A percentile compares a stretch with the other conserved stretches of the same genome.
Evolutionary conservation across 1,140 invertebrate species (phyloP).

Genomic region (Chironomus tepperi): DNA sequence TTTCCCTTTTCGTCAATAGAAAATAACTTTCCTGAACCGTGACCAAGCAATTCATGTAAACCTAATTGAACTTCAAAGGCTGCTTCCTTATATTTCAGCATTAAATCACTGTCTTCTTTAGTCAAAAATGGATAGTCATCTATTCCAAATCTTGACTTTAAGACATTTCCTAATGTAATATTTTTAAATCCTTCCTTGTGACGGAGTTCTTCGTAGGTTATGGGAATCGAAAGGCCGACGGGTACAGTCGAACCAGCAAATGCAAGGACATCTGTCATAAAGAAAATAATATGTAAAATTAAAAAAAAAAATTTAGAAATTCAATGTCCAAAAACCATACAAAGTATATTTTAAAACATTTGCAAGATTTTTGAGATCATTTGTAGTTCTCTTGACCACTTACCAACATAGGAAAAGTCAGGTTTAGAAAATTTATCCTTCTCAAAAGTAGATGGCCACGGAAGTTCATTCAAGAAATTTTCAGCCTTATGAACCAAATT

Average conservation of each 20-base stretch:
- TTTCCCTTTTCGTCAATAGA: constrained; percentile 59
- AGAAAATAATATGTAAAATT: neutral
- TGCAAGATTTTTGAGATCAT: no score
- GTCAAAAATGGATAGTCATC: constrained; percentile 70
- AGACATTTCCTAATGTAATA: constrained; percentile 89
- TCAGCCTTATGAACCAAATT: constrained; percentile 73
- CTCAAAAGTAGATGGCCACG: constrained; percentile 82
- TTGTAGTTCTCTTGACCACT: neutral
- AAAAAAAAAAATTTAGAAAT: no score
- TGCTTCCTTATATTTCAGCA: constrained; percentile 61
- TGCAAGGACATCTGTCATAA: constrained; percentile 68
- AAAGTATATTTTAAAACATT: no score
- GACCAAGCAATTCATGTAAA: constrained; percentile 87
- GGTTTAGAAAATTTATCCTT: constrained; percentile 87
- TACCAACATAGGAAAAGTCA: constrained; percentile 83
- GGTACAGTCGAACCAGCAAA: constrained; percentile 88
- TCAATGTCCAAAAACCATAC: no score
- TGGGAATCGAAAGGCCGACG: constrained; percentile 94
- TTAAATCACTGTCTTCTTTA: constrained; percentile 60
- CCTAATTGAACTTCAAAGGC: constrained; percentile 84
- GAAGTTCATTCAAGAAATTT: constrained; percentile 66
- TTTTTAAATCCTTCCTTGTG: constrained; percentile 95
- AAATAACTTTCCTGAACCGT: constrained; percentile 91
- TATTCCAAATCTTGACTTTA: constrained; percentile 74
- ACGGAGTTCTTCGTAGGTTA: constrained; percentile 76